Percentiles rank a stretch among this genome's conserved stretches.
Conservation (phyloP, 2,113 vertebrate species). For the Oxygymnocypris stewartii region DNA sequence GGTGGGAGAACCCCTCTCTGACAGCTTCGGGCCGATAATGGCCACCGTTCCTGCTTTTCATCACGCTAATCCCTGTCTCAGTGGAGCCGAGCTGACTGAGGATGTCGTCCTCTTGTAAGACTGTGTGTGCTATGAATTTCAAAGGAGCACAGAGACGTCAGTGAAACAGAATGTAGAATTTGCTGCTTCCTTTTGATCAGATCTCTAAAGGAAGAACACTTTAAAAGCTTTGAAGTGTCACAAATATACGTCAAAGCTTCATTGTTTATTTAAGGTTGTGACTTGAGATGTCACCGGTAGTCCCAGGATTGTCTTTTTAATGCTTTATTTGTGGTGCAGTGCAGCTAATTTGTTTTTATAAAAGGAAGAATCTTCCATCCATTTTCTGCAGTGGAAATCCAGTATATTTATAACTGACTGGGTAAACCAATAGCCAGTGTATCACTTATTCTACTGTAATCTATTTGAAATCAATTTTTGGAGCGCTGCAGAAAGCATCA, state of each 20-base stretch:
- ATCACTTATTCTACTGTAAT: not conserved
- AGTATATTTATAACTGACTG: slow-evolving; percentile 1
- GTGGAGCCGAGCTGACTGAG: slow-evolving; percentile 39
- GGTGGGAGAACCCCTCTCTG: slow-evolving; percentile 28
- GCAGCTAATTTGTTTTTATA: not conserved
- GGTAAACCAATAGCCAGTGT: not conserved
- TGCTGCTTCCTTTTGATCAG: not conserved
- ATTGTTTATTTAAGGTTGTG: not conserved
- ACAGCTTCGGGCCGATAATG: slow-evolving; percentile 36
- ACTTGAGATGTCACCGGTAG: not conserved
- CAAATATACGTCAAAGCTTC: not conserved
- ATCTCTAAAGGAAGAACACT: not conserved
- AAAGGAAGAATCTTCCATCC: not conserved
- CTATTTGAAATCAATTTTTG: not conserved
- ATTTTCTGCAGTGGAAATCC: slow-evolving; percentile 13
- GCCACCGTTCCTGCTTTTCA: slow-evolving; percentile 28
- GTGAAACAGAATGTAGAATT: not conserved
- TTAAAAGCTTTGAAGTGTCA: slow-evolving; percentile 21
- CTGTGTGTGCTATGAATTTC: slow-evolving; percentile 48
- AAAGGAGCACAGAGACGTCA: slow-evolving; percentile 13
- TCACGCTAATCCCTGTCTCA: slow-evolving; percentile 36
- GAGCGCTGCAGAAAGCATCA: not conserved
- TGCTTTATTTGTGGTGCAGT: not conserved
- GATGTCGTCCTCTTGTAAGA: slow-evolving; percentile 35
- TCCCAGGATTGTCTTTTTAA: slow-evolving; percentile 1